Evolutionary conservation across 2,113 vertebrate genomes (phyloP).

Genomic region (Ursus arctos): DNA sequence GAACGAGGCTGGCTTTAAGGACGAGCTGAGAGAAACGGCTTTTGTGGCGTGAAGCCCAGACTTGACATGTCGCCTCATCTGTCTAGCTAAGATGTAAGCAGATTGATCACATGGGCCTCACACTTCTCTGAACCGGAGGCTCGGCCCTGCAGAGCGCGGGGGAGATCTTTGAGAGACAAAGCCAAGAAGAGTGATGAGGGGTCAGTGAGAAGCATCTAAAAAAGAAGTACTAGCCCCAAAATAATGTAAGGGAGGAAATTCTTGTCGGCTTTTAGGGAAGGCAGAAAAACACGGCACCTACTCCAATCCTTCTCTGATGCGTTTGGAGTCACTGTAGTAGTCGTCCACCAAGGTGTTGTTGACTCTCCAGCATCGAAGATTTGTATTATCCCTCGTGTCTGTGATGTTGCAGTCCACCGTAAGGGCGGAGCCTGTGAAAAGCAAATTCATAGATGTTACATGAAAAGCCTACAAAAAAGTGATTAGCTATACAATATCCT

Average conservation of each 20-base stretch:
- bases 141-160: fast-evolving
- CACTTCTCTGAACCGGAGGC: not conserved
- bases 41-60: not conserved
- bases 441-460: not conserved
- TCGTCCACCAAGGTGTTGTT: slow-evolving; percentile 56
- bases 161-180: not conserved
- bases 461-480: not conserved
- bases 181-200: too few species aligned
- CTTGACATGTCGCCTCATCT: not conserved
- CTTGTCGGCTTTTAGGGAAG: not conserved
- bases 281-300: slow-evolving; percentile 38
- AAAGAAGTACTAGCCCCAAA: not conserved
- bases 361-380: slow-evolving; percentile 70
- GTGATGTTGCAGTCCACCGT: slow-evolving; percentile 76
- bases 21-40: not conserved
- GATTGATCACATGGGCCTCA: not conserved
- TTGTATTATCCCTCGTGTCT: slow-evolving; percentile 66
- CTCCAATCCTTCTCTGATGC: slow-evolving; percentile 77
- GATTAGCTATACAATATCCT: not conserved
- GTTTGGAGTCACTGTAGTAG: slow-evolving; percentile 49
- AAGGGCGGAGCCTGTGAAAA: slow-evolving; percentile 60
- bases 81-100: fast-evolving
- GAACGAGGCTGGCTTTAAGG: not conserved
- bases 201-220: not conserved
- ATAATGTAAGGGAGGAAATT: not conserved